Percentiles rank a stretch among this genome's conserved stretches.
phyloP scores from a whole-genome alignment of 2,888 invertebrate genomes.

The Elysia crispata region DNA sequence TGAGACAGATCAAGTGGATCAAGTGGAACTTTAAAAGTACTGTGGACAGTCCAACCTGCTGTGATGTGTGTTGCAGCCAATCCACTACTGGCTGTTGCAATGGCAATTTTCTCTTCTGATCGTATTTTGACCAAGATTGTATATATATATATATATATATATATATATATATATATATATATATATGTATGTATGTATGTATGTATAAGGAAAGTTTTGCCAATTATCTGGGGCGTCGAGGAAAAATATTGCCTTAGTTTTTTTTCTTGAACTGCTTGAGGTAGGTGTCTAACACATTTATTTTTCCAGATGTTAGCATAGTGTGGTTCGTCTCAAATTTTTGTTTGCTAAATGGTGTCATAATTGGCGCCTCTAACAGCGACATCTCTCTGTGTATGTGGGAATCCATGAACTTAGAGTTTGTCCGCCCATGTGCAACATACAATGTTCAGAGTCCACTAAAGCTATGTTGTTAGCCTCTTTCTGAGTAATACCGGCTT shows the following conservation, averaged over 20 bases:
- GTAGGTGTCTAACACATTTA: neutral
- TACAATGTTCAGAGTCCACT: neutral
- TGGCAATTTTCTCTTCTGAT: conserved; percentile 2
- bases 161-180: no score
- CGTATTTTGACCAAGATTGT: neutral
- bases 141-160: no score
- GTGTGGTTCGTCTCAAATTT: neutral
- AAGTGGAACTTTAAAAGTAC: neutral
- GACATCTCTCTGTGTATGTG: neutral
- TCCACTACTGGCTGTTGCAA: conserved; percentile 13
- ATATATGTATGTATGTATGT: no score
- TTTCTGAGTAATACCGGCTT: neutral
- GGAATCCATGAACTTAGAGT: neutral
- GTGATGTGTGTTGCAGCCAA: conserved; percentile 9
- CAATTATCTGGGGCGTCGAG: neutral
- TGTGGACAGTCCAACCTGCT: conserved; percentile 9
- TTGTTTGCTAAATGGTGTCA: neutral
- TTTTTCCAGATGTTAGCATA: neutral
- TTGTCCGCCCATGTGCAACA: neutral
- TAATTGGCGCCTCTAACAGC: neutral
- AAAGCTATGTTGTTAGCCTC: conserved; percentile 17
- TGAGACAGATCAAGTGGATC: neutral
- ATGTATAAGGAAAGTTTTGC: neutral
- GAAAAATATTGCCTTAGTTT: neutral
- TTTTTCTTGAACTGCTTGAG: neutral